phyloP scores from a whole-genome alignment of 2,888 invertebrate species.

The Aethes cnicana region DNA sequence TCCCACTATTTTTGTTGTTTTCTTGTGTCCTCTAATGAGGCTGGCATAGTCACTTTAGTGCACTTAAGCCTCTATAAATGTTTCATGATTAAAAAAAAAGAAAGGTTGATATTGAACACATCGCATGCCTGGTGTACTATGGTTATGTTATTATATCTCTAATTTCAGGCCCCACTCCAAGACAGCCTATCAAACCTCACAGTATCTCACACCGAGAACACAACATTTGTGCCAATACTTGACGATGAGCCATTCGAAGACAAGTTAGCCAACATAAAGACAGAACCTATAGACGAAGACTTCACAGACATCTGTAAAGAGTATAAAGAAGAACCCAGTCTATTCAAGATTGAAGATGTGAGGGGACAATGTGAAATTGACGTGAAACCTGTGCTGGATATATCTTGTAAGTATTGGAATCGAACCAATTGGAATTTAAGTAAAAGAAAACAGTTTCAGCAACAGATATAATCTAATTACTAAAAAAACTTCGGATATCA shows the following conservation, averaged over 20 bases:
- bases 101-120: too few relatives aligned
- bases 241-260: neutral
- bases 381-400: neutral
- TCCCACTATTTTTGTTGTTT: too few relatives aligned
- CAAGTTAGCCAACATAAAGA: neutral
- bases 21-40: too few relatives aligned
- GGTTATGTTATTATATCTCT: too few relatives aligned
- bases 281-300: neutral
- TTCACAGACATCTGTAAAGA: neutral
- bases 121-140: too few relatives aligned
- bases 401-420: neutral
- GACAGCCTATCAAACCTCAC: conserved; percentile 10
- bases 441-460: too few relatives aligned
- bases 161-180: conserved; percentile 6
- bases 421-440: too few relatives aligned
- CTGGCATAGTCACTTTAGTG: too few relatives aligned
- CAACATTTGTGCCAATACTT: neutral
- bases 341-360: conserved; percentile 17
- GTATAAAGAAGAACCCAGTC: neutral
- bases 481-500: too few relatives aligned
- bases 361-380: conserved; percentile 16
- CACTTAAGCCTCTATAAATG: too few relatives aligned
- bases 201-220: neutral
- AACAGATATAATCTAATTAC: too few relatives aligned
- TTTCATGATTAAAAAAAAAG: too few relatives aligned